Percentiles rank a stretch among this genome's conserved stretches.
phyloP scores from a whole-genome alignment of 1,140 invertebrate species.

The Eufriesea mexicana region DNA sequence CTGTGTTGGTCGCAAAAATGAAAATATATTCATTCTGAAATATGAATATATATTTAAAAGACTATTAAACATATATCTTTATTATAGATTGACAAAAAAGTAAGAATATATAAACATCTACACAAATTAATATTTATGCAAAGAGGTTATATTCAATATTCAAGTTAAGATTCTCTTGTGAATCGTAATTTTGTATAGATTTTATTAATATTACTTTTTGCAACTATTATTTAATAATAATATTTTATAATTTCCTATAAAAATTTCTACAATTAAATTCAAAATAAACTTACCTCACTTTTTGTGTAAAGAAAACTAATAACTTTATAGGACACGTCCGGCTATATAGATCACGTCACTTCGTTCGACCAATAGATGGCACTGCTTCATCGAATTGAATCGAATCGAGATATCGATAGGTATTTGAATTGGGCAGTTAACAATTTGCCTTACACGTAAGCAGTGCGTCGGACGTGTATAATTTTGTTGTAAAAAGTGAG shows the following conservation, averaged over 20 bases:
- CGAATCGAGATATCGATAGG: not conserved
- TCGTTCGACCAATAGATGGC: not conserved
- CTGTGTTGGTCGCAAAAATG: slow-evolving; percentile 29
- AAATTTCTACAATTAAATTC: not conserved
- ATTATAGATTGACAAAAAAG: not conserved
- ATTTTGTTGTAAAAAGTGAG: too few relatives aligned
- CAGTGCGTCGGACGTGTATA: not conserved
- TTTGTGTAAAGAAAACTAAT: not conserved
- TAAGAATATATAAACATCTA: not conserved
- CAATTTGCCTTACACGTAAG: not conserved
- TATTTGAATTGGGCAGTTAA: not conserved
- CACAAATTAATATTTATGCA: not conserved
- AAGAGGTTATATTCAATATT: slow-evolving; percentile 21
- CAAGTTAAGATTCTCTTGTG: not conserved
- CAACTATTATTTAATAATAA: not conserved
- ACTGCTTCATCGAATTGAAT: slow-evolving; percentile 29
- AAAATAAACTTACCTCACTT: slow-evolving; percentile 21
- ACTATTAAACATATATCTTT: not conserved
- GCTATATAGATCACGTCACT: slow-evolving; percentile 10
- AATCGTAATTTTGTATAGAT: not conserved
- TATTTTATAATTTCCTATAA: not conserved
- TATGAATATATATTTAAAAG: slow-evolving; percentile 2
- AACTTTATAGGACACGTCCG: slow-evolving; percentile 20
- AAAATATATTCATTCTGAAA: slow-evolving; percentile 71
- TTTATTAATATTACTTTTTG: not conserved